Conservation (phyloP, 35 echinoderm and acorn worm species). For the Hemicentrotus pulcherrimus region DNA sequence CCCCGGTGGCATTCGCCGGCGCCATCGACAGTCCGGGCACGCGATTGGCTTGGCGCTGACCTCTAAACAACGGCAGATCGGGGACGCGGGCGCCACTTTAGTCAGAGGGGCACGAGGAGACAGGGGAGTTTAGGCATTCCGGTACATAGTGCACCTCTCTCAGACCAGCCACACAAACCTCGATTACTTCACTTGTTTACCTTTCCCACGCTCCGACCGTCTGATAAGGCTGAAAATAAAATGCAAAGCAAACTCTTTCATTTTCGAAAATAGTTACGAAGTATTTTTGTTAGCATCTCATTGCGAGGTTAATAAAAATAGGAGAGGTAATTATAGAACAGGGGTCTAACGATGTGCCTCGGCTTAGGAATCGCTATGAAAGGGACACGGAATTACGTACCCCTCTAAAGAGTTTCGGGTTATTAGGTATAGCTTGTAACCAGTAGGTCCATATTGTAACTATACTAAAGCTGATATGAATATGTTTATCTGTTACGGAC, state of each 20-base stretch:
- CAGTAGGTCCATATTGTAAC: no score
- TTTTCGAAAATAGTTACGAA: conserved; percentile 25
- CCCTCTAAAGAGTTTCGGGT: not conserved
- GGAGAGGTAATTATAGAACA: conserved; percentile 5
- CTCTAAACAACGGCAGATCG: not conserved
- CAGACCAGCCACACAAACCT: not conserved
- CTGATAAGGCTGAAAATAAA: conserved; percentile 33
- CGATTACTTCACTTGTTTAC: not conserved
- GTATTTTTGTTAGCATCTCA: conserved; percentile 4
- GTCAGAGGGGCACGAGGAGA: not conserved
- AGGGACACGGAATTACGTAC: not conserved
- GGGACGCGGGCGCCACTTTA: not conserved
- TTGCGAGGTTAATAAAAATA: not conserved
- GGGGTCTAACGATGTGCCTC: not conserved
- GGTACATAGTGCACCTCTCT: conserved; percentile 11
- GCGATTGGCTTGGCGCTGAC: not conserved
- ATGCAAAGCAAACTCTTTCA: conserved; percentile 18
- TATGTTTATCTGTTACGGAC: no score
- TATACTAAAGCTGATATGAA: no score
- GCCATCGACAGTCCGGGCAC: not conserved
- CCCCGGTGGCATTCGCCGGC: not conserved
- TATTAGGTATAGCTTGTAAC: no score
- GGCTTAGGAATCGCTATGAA: not conserved
- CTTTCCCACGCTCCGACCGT: conserved; percentile 27
- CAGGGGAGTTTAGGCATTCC: not conserved